These are phyloP conservation scores for Folsomia manolachei DNA, from an alignment of 2,888 invertebrate species.

Conservation along the genomic window DNA sequence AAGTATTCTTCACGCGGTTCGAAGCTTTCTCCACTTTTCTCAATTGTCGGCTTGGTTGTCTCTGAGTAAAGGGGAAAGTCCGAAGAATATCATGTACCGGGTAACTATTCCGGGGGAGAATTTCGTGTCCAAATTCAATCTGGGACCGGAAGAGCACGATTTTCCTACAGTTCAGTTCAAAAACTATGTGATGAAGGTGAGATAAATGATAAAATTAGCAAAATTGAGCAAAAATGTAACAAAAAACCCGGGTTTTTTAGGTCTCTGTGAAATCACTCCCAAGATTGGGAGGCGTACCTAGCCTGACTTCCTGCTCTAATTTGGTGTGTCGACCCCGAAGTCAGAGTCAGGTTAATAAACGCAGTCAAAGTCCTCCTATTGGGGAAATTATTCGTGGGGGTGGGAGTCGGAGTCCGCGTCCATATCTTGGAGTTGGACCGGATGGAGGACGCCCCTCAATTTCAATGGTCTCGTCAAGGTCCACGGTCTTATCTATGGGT, in stretches of 20 bases:
- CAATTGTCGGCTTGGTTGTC: constrained; percentile 90
- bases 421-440: constrained; percentile 28
- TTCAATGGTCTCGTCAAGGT: neutral
- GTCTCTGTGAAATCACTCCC: constrained; percentile 64
- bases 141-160: constrained; percentile 63
- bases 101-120: constrained; percentile 67
- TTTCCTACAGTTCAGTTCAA: constrained; percentile 67
- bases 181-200: constrained; percentile 62
- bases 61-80: constrained; percentile 53
- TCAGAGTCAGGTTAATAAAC: constrained; percentile 30
- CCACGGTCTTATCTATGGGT: neutral
- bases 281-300: constrained; percentile 69
- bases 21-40: constrained; percentile 93
- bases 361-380: constrained; percentile 35
- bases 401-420: constrained; percentile 1
- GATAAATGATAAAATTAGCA: constrained; percentile 5
- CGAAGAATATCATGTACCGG: constrained; percentile 63
- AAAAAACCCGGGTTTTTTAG: no score
- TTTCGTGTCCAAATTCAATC: constrained; percentile 59
- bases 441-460: constrained; percentile 17
- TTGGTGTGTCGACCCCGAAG: constrained; percentile 43
- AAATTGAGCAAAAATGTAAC: neutral
- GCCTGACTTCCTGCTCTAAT: constrained; percentile 58
- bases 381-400: constrained; percentile 18
- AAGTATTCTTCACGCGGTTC: constrained; percentile 84